Conservation (phyloP, 2,113 vertebrate species). For the Eulemur rufifrons region DNA sequence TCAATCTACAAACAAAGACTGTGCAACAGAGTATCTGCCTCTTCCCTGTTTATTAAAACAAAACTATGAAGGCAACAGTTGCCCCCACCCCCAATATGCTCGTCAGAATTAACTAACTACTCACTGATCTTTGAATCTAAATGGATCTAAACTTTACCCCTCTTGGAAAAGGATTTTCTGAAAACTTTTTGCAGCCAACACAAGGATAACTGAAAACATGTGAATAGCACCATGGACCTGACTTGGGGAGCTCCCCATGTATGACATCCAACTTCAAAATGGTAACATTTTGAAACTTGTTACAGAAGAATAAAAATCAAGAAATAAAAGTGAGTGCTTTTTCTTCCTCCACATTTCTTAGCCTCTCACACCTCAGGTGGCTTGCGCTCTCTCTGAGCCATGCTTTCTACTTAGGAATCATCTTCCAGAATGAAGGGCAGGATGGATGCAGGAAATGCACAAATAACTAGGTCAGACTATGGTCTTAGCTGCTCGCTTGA, state of each 20-base stretch:
- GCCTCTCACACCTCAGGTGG: background rate
- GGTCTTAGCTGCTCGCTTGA: background rate
- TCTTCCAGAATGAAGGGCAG: background rate
- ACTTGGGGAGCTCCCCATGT: background rate
- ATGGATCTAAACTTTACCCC: background rate
- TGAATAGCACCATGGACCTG: background rate
- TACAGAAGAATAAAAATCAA: conserved; percentile 9
- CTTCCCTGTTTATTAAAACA: conserved; percentile 59
- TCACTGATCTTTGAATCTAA: background rate
- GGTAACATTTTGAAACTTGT: background rate
- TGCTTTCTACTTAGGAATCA: background rate
- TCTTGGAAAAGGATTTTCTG: conserved; percentile 15
- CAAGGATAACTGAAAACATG: background rate
- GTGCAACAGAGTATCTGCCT: conserved; percentile 36
- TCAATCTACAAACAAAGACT: conserved; percentile 61
- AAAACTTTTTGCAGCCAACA: background rate
- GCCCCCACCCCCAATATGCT: background rate
- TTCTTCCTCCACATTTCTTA: background rate
- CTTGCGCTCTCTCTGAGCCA: background rate
- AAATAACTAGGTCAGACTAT: background rate
- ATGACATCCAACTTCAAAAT: background rate
- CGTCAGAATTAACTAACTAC: background rate
- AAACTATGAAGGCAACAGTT: conserved; percentile 49
- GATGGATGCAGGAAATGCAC: background rate
- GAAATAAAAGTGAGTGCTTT: background rate